Percentiles rank a stretch among this genome's conserved stretches.
phyloP scores from a whole-genome alignment of 2,113 vertebrate genomes.

The Acanthochromis polyacanthus region DNA sequence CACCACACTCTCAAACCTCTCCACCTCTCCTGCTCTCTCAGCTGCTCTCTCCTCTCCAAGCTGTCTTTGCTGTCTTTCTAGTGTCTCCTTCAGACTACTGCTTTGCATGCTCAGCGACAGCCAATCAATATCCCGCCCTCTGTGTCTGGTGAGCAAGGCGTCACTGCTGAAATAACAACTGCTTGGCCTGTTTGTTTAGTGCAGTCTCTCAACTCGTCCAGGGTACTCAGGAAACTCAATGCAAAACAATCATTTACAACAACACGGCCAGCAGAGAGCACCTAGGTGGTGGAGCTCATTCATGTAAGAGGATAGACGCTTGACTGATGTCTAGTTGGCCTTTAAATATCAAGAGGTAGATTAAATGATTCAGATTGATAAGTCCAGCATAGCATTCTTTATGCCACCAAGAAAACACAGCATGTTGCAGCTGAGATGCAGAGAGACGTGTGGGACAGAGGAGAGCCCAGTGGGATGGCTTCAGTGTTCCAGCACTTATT shows the following conservation, averaged over 20 bases:
- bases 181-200: conserved; percentile 74
- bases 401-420: not conserved
- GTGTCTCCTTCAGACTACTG: conserved; percentile 74
- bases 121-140: conserved; percentile 70
- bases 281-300: conserved; percentile 25
- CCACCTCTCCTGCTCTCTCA: conserved; percentile 22
- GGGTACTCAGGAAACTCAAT: conserved; percentile 69
- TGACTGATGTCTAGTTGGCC: conserved; percentile 27
- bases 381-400: conserved; percentile 4
- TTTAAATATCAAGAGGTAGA: conserved; percentile 37
- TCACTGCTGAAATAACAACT: conserved; percentile 76
- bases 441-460: conserved; percentile 28
- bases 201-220: conserved; percentile 68
- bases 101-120: conserved; percentile 77
- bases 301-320: conserved; percentile 25
- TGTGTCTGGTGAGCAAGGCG: conserved; percentile 60
- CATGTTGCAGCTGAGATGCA: conserved; percentile 31
- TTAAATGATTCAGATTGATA: conserved; percentile 39
- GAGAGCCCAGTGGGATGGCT: conserved; percentile 29
- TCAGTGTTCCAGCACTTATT: conserved; percentile 66
- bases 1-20: conserved; percentile 30
- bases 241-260: conserved; percentile 76
- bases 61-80: conserved; percentile 52
- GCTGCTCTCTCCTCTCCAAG: conserved; percentile 31
- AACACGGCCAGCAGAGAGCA: conserved; percentile 41